Evolutionary conservation across 2,113 vertebrate species (phyloP).

Genomic region (Ceyx melanurus): DNA sequence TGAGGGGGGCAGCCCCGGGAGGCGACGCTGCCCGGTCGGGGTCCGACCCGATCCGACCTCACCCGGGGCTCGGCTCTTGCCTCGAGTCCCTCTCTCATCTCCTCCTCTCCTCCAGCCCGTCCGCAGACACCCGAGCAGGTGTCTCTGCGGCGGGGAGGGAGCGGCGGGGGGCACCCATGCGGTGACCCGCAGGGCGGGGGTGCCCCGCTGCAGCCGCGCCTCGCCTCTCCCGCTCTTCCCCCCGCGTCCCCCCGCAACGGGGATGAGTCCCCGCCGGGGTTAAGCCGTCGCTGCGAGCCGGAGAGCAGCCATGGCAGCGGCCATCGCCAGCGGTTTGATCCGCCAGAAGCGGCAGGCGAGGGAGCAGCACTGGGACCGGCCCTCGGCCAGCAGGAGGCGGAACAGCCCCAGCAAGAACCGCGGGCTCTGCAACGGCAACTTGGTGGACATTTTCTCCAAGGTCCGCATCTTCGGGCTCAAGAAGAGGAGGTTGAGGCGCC

Average conservation of each 20-base stretch:
- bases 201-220: background rate
- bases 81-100: background rate
- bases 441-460: conserved; percentile 99
- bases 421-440: conserved; percentile 95
- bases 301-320: conserved; percentile 90
- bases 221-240: background rate
- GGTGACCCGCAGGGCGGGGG: background rate
- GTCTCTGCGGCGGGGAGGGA: background rate
- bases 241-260: background rate
- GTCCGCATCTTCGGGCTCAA: conserved; percentile 99
- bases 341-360: conserved; percentile 96
- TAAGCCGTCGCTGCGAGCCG: background rate
- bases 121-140: background rate
- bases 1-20: conserved; percentile 14
- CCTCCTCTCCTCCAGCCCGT: background rate
- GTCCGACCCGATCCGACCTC: background rate
- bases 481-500: conserved; percentile 95
- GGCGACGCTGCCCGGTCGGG: background rate
- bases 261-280: conserved; percentile 42
- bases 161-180: background rate
- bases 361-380: conserved; percentile 96
- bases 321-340: conserved; percentile 97
- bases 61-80: background rate
- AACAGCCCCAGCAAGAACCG: conserved; percentile 96
- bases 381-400: conserved; percentile 91